Percentiles rank a stretch among this genome's conserved stretches.
phyloP scores from a whole-genome alignment of 2,888 invertebrate species.

The Drosophila neotestacea region DNA sequence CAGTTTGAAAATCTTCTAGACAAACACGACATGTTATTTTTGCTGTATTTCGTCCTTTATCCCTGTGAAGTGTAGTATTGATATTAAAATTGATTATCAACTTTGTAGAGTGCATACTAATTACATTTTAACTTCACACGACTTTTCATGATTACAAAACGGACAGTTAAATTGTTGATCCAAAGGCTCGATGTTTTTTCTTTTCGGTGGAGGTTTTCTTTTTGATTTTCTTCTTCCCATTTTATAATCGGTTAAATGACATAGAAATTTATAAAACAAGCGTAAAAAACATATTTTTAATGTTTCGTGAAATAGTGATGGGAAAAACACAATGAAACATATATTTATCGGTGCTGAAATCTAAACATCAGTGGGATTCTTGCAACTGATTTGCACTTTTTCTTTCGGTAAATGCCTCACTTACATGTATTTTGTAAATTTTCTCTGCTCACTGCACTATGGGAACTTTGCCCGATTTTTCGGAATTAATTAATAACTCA shows the following conservation, averaged over 20 bases:
- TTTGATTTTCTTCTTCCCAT: slow-evolving; percentile 99
- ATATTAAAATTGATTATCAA: neutral
- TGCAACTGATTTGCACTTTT: too few relatives aligned
- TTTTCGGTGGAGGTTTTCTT: slow-evolving; percentile 97
- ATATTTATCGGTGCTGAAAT: neutral
- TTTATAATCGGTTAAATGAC: slow-evolving; percentile 57
- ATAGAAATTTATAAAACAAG: neutral
- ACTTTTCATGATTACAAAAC: slow-evolving; percentile 99
- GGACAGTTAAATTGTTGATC: slow-evolving; percentile 99
- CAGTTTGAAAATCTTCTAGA: slow-evolving; percentile 97
- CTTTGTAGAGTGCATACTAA: slow-evolving; percentile 76
- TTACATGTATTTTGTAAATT: too few relatives aligned
- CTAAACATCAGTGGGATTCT: too few relatives aligned
- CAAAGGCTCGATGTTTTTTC: slow-evolving; percentile 96
- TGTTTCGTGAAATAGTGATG: slow-evolving; percentile 8
- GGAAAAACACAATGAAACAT: neutral
- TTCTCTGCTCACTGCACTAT: too few relatives aligned
- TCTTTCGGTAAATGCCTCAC: too few relatives aligned
- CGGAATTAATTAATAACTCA: too few relatives aligned
- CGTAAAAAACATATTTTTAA: slow-evolving; percentile 1
- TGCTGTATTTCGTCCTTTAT: slow-evolving; percentile 96
- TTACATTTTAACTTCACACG: slow-evolving; percentile 99
- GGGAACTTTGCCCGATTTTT: too few relatives aligned
- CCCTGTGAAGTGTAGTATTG: slow-evolving; percentile 88
- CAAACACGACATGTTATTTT: slow-evolving; percentile 98